Evolutionary conservation across 2,888 invertebrate species (phyloP).

Genomic region (Rapana venosa): DNA sequence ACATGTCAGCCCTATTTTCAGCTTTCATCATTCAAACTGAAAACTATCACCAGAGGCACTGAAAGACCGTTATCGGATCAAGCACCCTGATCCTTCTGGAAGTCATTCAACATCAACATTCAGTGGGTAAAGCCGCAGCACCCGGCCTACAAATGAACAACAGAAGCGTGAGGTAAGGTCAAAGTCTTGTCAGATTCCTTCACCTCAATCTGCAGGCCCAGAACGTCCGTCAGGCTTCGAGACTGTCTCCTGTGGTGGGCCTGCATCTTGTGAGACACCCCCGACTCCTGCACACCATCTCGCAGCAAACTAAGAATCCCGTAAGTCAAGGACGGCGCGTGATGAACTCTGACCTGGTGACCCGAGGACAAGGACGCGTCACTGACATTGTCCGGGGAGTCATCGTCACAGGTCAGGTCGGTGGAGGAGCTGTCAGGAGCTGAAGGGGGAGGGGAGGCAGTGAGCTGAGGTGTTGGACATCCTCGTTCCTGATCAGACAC

Average conservation of each 20-base stretch:
- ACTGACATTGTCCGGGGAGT: conserved; percentile 34
- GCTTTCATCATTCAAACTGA: not conserved
- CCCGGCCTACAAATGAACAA: not conserved
- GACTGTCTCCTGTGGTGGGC: conserved; percentile 16
- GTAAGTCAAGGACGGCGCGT: conserved; percentile 40
- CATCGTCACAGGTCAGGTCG: conserved; percentile 39
- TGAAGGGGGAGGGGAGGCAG: not conserved
- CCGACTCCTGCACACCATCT: not conserved
- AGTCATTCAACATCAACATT: not conserved
- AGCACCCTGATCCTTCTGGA: not conserved
- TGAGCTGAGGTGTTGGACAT: not conserved
- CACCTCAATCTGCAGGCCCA: not conserved
- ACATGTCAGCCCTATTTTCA: not conserved
- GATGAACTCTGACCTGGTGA: conserved; percentile 30
- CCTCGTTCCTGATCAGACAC: not conserved
- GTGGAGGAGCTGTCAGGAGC: conserved; percentile 21
- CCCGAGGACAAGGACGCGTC: conserved; percentile 29
- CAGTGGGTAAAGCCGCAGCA: not conserved
- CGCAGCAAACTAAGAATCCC: conserved; percentile 40
- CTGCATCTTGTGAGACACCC: not conserved
- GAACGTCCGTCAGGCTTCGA: conserved; percentile 34
- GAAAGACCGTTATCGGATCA: no score
- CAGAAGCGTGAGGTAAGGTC: not conserved
- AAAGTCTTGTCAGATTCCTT: not conserved
- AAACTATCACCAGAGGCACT: not conserved